Conservation (phyloP, 1,140 invertebrate genomes). For the Sweltsa coloradensis region DNA sequence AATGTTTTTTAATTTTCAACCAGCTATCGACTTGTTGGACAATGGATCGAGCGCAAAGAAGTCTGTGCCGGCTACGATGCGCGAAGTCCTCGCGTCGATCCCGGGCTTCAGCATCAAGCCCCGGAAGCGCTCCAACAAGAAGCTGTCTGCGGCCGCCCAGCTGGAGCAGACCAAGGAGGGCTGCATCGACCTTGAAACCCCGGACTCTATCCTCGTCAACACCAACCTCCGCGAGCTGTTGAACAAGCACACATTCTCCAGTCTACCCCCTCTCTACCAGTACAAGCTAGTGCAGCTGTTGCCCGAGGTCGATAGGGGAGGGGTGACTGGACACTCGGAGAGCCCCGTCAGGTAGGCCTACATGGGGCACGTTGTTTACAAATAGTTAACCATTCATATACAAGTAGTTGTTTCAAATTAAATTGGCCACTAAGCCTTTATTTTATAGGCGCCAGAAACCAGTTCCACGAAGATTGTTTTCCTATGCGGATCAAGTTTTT, state of each 20-base stretch:
- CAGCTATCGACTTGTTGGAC: too few relatives aligned
- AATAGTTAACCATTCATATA: too few relatives aligned
- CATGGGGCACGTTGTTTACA: too few relatives aligned
- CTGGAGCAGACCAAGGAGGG: slow-evolving; percentile 85
- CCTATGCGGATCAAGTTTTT: too few relatives aligned
- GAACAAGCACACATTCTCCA: slow-evolving; percentile 81
- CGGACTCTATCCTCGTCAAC: slow-evolving; percentile 90
- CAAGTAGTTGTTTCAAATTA: too few relatives aligned
- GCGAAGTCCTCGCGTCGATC: slow-evolving; percentile 76
- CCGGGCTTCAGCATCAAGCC: slow-evolving; percentile 80
- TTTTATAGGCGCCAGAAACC: too few relatives aligned
- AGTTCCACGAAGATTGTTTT: too few relatives aligned
- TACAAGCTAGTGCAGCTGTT: slow-evolving; percentile 82
- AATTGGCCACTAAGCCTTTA: too few relatives aligned
- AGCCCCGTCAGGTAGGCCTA: slow-evolving; percentile 27
- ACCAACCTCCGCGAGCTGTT: slow-evolving; percentile 79
- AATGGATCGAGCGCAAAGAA: too few relatives aligned
- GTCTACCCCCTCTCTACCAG: slow-evolving; percentile 79
- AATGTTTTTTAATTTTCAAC: too few relatives aligned
- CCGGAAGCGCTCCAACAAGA: slow-evolving; percentile 64
- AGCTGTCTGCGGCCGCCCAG: slow-evolving; percentile 80
- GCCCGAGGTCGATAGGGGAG: slow-evolving; percentile 77
- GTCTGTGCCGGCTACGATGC: slow-evolving; percentile 49
- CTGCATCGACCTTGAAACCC: slow-evolving; percentile 88
- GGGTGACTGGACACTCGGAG: slow-evolving; percentile 31